Base-by-base conservation (phyloP, 2,113 vertebrate species). In the Sander lucioperca region DNA sequence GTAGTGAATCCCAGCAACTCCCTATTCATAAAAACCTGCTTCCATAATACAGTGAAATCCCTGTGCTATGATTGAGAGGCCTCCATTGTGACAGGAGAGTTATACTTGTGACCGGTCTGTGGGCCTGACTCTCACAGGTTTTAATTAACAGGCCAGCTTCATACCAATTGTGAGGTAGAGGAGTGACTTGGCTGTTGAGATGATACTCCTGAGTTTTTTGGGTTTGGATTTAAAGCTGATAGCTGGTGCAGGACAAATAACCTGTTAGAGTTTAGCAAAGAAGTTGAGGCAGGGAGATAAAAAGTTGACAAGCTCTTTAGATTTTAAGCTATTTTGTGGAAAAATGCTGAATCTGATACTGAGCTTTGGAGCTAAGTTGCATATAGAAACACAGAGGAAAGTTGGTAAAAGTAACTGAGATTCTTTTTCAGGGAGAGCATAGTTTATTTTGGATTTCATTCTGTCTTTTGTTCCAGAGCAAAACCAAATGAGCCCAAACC, bases 21-120 rank as follows among this genome's bases (percentile, higher is more conserved):
- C 75, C 74, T 39, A 63, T 79, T 86, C 67, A 87, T 77, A 45
- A 33, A 51, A 67, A 73, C 27, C 48, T 78, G 77, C 53, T 27
- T 58, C 39, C 48, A 81, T 79, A 63, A 77, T 74, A 8, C 54
- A 62, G 27, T 39, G 36, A 85, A 77, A 81, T 77, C 72, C 84
- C 63, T 43, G n/a, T 33, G 43, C 58, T 48, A 11, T 80, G 33
- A 43, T 33, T 73, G 71, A 67, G 59, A 80, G 64, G 7, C 23
- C 56, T 65, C 45, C 12, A 54, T 56, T 39, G 51, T 62, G 39
- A 9, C 39, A 57, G 63, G 50, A 65, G 39, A 51, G n/a, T 53
- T 54, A 70, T 56, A 25, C 62, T 51, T 51, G 64, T 70, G 30
- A 33, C 48, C 2, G 47, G 23, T 36, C 50, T 10, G 39, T 77